Evolutionary conservation across 2,888 invertebrate species (phyloP).

Genomic region (Stenchaetothrips biformis): DNA sequence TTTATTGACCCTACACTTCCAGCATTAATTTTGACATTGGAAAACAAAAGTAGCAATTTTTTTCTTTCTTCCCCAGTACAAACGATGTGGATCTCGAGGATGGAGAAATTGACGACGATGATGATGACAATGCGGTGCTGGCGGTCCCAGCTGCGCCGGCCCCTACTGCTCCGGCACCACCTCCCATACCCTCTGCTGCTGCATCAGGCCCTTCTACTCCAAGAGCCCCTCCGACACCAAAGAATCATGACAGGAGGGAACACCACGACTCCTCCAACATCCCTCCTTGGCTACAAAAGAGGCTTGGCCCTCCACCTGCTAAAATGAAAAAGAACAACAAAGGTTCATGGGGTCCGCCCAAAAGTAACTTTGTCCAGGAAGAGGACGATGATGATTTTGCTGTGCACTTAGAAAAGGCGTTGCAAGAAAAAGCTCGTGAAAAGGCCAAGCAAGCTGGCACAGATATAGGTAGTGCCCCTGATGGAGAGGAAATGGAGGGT

Average conservation of each 20-base stretch:
- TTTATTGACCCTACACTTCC: constrained; percentile 29
- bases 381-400: constrained; percentile 66
- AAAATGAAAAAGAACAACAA: constrained; percentile 2
- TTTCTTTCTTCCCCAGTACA: constrained; percentile 36
- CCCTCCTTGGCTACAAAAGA: background rate
- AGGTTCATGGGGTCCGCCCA: background rate
- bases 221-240: background rate
- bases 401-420: constrained; percentile 70
- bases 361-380: constrained; percentile 41
- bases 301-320: background rate
- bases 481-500: constrained; percentile 19
- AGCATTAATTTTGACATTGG: constrained; percentile 24
- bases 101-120: constrained; percentile 75
- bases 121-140: constrained; percentile 51
- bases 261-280: background rate
- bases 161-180: constrained; percentile 37
- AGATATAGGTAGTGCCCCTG: background rate
- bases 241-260: background rate
- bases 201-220: constrained; percentile 20
- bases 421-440: constrained; percentile 51
- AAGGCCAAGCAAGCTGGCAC: background rate
- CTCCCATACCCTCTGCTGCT: constrained; percentile 30
- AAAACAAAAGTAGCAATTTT: constrained; percentile 27
- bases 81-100: constrained; percentile 70
- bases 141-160: constrained; percentile 40